Evolutionary conservation across 2,797 vertebrate species (phyloP).

Genomic region (Catamblyrhynchus diadema): DNA sequence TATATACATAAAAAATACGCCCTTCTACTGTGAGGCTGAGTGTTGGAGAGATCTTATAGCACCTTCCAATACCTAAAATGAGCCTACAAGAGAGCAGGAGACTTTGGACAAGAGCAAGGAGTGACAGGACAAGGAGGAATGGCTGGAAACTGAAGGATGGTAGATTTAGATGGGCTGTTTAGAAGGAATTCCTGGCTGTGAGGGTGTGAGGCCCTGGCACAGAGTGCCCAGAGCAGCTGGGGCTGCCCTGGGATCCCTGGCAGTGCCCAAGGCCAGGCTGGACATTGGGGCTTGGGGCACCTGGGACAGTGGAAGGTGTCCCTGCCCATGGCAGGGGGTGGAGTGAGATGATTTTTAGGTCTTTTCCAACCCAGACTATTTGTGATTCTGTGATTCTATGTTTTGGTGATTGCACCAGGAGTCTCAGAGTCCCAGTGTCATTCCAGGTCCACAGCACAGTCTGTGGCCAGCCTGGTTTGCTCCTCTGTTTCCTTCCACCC

Average conservation of each 20-base stretch:
- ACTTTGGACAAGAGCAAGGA: too few relatives aligned
- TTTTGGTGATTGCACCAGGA: neutral
- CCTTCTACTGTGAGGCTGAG: neutral
- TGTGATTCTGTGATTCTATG: neutral
- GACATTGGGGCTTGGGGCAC: neutral
- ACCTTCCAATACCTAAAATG: too few relatives aligned
- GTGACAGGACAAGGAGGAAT: too few relatives aligned
- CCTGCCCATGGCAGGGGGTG: neutral
- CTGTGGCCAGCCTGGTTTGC: neutral
- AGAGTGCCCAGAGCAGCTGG: neutral
- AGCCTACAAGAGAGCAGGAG: too few relatives aligned
- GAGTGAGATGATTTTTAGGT: neutral
- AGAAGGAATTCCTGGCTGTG: too few relatives aligned
- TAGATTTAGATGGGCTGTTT: too few relatives aligned
- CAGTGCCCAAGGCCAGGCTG: neutral
- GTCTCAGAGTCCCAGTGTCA: neutral
- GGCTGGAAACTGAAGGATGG: too few relatives aligned
- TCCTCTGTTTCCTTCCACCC: neutral
- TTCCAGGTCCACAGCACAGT: neutral
- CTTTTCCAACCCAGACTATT: neutral
- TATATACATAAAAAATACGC: neutral
- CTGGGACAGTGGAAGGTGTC: neutral
- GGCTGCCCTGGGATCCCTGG: neutral
- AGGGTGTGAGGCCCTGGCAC: too few relatives aligned
- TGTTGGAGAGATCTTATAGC: too few relatives aligned